Base-by-base conservation (phyloP, 2,797 vertebrate genomes). In the Champsocephalus esox region DNA sequence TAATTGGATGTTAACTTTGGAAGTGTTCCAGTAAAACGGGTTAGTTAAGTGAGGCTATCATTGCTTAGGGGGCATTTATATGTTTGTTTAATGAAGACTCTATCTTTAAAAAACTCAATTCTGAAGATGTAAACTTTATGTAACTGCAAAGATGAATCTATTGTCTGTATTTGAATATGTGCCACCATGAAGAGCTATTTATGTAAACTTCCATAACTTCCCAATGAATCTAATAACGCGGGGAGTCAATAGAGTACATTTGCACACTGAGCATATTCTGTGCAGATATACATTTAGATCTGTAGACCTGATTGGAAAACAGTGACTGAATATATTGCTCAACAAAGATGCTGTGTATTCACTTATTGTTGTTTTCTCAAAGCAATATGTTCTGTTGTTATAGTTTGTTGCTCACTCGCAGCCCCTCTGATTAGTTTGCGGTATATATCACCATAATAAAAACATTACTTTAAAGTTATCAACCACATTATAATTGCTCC, bases 171-270 rank as follows among this genome's bases (percentile, higher is more conserved):
- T 51, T 82, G 70, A 49, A 70, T 55, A 17, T 0, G 54, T 60
- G 58, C 51, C 49, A 63, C 4, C 38, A 16, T 45, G 38, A 41
- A 56, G 54, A 54, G 28, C 16, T 69, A 45, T 81, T 83, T 61
- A n/a, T 65, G 45, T 57, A 58, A 60, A 82, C 64, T 59, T 66
- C 38, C 32, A 52, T 43, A 54, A 64, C 60, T 19, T 66, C 16
- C 45, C 10, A 4, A 43, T 28, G 71, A 75, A 83, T 77, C 60
- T 45, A 75, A 87, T 81, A 38, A 78, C 3, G 14, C n/a, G 16
- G 9, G 4, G 13, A 50, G 61, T 51, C 16, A 24, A 28, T 62
- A 2, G 21, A 52, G 43, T 70, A 77, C 19, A 76, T 77, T 74
- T 76, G 57, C 59, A 54, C 32, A 0, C 41, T 62, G 14, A 54